Evolutionary conservation across 2,888 invertebrate genomes (phyloP), one percentile per base, ranked within the genome.

Genomic region (Byasa hedistus): DNA sequence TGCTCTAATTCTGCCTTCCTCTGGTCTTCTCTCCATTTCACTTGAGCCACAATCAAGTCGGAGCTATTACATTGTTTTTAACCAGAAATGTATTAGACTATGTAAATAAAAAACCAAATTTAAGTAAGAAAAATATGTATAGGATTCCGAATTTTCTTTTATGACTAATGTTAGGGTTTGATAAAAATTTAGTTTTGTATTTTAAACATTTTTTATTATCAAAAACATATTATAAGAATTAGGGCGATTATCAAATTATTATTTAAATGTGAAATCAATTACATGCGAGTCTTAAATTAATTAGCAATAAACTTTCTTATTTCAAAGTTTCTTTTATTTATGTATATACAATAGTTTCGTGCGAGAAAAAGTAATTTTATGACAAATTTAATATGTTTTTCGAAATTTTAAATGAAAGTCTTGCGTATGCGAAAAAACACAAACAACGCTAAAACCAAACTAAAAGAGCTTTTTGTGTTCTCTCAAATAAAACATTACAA

Each of bases 1-100:
- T 69, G 86, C 77, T 79, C 88, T 81, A 58, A 80, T 75, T 82
- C 85, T 83, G 69, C 81, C 79, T 64, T 89, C 90, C 72, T 90
- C 90, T 69, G 78, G 73, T 72, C 87, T 81, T 71, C 82, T 87
- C 85, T 91, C 90, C 90, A 90, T 90, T 72, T 83, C 87, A 84
- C 78, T 74, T 70, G 79, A 80, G 75, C 72, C 78, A 82, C 79
- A 73, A 70, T 70, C 78, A 81, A 80, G 73, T 83, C 78, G 81
- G 81, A 73, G 77, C 83, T 77, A 73, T 66, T 70, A 70, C 68
- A 68, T 44, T 59, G 63, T 68, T 59, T 8, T 54, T 62, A 58
- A 56, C 32, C 51, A 51, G 51, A 8, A 44, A 17, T 12, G 12
- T 54, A 15, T 21, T 22, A 1, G 12, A 54, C 19, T 12, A n/a